These are phyloP conservation scores for Podotricha telesiphe DNA, from an alignment of 2,888 invertebrate genomes.

Conservation along the genomic window DNA sequence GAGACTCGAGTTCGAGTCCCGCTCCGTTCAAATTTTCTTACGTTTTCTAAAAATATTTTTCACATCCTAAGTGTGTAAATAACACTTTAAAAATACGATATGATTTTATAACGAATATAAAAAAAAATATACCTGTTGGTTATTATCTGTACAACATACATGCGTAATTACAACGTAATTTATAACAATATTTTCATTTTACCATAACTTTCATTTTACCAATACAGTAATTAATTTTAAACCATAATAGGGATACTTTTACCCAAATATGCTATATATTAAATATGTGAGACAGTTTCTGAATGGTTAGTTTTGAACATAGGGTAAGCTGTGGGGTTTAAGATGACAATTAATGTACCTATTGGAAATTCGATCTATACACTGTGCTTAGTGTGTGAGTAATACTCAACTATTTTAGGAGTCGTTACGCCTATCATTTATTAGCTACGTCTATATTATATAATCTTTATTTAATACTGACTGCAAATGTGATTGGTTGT, in stretches of 20 bases:
- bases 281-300: slow-evolving; percentile 13
- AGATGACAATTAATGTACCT: slow-evolving; percentile 24
- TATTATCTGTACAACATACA: no score
- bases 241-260: neutral
- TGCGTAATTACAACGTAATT: neutral
- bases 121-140: no score
- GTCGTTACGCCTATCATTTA: slow-evolving; percentile 9
- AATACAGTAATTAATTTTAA: neutral
- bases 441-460: no score
- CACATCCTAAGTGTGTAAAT: no score
- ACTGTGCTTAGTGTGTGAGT: slow-evolving; percentile 4
- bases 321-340: slow-evolving; percentile 18
- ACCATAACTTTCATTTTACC: no score
- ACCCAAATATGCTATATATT: slow-evolving; percentile 14
- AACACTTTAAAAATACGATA: no score
- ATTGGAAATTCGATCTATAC: slow-evolving; percentile 19
- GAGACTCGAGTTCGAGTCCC: no score
- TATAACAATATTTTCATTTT: neutral
- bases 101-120: no score
- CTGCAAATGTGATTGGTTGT: no score
- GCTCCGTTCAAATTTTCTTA: no score
- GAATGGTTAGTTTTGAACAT: slow-evolving; percentile 17
- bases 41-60: no score
- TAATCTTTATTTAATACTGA: no score
- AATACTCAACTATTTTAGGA: slow-evolving; percentile 21